phyloP scores from a whole-genome alignment of 2,113 vertebrate species.

The Alethe castanea region DNA sequence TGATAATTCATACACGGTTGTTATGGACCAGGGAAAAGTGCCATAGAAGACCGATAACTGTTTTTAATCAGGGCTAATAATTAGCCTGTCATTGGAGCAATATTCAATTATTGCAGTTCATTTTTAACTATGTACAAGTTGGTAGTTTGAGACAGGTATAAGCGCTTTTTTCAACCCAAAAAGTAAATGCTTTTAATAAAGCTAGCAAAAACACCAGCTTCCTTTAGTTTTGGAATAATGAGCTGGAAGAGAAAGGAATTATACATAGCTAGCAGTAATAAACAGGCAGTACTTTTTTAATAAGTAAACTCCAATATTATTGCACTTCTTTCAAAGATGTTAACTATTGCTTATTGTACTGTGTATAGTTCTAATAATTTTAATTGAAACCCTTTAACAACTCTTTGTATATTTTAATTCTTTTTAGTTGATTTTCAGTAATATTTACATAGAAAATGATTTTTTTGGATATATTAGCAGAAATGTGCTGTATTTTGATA shows the following conservation, averaged over 20 bases:
- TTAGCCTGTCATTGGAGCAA: constrained; percentile 69
- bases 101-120: constrained; percentile 68
- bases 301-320: constrained; percentile 67
- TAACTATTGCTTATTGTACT: constrained; percentile 74
- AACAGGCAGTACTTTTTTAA: constrained; percentile 70
- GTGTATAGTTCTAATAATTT: constrained; percentile 76
- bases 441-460: constrained; percentile 79
- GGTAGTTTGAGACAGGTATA: constrained; percentile 41
- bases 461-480: constrained; percentile 78
- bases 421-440: constrained; percentile 77
- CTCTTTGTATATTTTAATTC: constrained; percentile 80
- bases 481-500: constrained; percentile 83
- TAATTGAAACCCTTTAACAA: constrained; percentile 83
- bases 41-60: constrained; percentile 92
- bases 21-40: constrained; percentile 85
- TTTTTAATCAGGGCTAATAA: constrained; percentile 74
- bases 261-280: constrained; percentile 39
- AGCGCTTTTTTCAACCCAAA: constrained; percentile 44
- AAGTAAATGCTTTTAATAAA: constrained; percentile 54
- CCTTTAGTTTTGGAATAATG: constrained; percentile 32
- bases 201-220: constrained; percentile 61
- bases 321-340: constrained; percentile 76
- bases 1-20: constrained; percentile 72
- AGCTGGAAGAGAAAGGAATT: constrained; percentile 26
- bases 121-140: constrained; percentile 66